Evolutionary conservation across 2,113 vertebrate genomes (phyloP), one percentile per base, ranked within the genome.

Genomic region (Leucosticte australis): DNA sequence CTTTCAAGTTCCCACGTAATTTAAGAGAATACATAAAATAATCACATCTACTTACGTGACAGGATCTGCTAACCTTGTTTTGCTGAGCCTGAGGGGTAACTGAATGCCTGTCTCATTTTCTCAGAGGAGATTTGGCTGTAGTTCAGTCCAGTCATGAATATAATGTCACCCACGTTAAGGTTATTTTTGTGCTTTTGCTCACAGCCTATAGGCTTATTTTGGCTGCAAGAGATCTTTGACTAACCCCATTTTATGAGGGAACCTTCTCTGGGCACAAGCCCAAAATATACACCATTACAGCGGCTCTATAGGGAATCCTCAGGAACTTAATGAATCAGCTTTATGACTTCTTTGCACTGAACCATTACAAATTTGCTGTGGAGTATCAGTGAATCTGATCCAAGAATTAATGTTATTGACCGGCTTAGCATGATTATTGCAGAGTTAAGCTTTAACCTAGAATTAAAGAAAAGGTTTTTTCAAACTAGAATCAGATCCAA

Each of bases 211-310:
- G 46, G 42, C 57, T 95, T 92, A 59, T 86, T 89, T 67, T 83
- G 76, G 44, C 79, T 90, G 59, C 39, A 83, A 63, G 39, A 89
- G 30, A 41, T 83, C 56, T 93, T 77, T 83, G 71, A 55, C 60
- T 90, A 89, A 91, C 83, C 73, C 35, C 35, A n/a, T 87, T 94
- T 92, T 70, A 63, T 78, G 6, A 78, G 22, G 35, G 27, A 86
- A 87, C 4, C 20, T 83, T 89, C 86, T 63, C 89, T 81, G 89
- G 83, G 92, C 92, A 82, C 65, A 75, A 83, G 56, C 13, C 76
- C 92, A 93, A 94, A 94, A 93, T 52, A 94, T 24, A 92, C 30
- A 83, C 56, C 47, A 83, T 89, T 94, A 77, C 12, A 81, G 30
- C 5, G 28, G 19, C 24, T 81, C 83, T 56, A 19, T 28, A 86